Conservation (phyloP, 2,113 vertebrate genomes). For the Daboia siamensis region DNA sequence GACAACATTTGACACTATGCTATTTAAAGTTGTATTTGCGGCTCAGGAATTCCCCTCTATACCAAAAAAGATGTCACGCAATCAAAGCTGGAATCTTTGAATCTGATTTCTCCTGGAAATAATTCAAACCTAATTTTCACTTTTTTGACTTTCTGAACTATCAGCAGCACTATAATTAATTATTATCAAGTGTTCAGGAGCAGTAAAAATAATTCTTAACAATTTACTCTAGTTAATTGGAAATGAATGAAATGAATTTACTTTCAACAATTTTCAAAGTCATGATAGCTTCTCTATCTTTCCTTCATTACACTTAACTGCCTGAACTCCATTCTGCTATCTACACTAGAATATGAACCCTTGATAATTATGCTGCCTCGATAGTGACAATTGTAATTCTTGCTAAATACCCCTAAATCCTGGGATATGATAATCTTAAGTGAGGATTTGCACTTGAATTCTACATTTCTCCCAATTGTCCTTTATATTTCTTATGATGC, state of each 20-base stretch:
- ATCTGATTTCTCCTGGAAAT: neutral
- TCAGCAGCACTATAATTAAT: neutral
- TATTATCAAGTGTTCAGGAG: neutral
- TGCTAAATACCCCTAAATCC: neutral
- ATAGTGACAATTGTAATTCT: neutral
- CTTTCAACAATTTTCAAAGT: neutral
- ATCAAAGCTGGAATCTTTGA: neutral
- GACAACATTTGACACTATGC: neutral
- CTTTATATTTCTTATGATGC: neutral
- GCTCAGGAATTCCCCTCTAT: neutral
- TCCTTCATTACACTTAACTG: neutral
- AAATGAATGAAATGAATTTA: neutral
- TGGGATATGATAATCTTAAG: neutral
- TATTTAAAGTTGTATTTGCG: neutral
- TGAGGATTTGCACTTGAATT: neutral
- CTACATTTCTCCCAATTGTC: neutral
- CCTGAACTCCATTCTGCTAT: neutral
- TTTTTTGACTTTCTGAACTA: neutral
- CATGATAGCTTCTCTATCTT: neutral
- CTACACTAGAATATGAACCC: neutral
- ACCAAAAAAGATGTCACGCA: neutral
- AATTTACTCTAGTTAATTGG: neutral
- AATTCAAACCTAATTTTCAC: neutral
- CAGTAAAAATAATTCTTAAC: neutral
- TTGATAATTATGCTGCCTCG: neutral